Base-by-base conservation (phyloP, 2,113 vertebrate genomes). In the Porphyrio hochstetteri region DNA sequence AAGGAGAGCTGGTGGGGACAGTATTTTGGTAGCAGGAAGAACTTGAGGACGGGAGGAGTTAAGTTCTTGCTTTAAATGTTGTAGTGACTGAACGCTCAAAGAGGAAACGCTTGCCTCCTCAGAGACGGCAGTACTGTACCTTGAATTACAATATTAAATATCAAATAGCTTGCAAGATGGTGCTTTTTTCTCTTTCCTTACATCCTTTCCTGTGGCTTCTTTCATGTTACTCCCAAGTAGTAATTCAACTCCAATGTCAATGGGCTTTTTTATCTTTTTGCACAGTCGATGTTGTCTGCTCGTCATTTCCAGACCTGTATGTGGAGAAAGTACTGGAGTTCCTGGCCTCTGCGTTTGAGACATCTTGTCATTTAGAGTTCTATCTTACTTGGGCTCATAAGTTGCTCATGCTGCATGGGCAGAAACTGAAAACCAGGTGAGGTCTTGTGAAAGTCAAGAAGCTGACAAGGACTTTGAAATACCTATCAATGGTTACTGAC, bases 321-420 rank as follows among this genome's bases (percentile, higher is more conserved):
- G 98, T 99, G 14, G 99, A 99, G 93, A 99, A 99, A 70, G 87
- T 99, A 27, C 96, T 99, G 59, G 98, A 98, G 63, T 99, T 99
- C 59, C 65, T 99, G 91, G 99, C 99, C 3, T 75, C 98, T 1
- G 98, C 98, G 31, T 97, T 99, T 90, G 99, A 99, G 86, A 98
- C 67, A 27, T 98, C 99, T 2, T 97, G 97, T 56, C 99, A 99
- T 88, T 97, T 99, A 72, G 98, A 99, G 86, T 99, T 99, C 97
- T 99, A 99, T 96, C 98, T 99, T 48, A 96, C 90, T 4, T 99
- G 99, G 99, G 97, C 98, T 10, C 98, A 99, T 92, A 98, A 94
- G 25, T 86, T 99, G 90, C 99, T 99, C 17, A 98, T 98, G 97
- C 92, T 98, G 72, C 99, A 99, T 4, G 99, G 99, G 20, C 99